phyloP scores from a whole-genome alignment of 2,888 invertebrate species.

The Machimus atricapillus region DNA sequence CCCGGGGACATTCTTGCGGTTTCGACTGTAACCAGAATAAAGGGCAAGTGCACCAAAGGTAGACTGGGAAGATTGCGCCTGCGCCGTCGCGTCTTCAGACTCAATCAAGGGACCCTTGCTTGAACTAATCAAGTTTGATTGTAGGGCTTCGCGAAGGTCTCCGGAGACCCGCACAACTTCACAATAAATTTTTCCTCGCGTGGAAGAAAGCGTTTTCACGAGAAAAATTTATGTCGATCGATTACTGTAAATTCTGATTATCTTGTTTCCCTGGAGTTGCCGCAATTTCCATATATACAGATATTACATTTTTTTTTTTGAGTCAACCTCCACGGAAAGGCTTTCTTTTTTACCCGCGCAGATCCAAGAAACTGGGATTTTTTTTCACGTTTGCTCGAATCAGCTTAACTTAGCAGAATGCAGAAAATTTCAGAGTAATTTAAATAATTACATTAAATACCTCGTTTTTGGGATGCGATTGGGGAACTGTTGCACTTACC shows the following conservation, averaged over 20 bases:
- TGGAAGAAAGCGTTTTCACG: conserved; percentile 34
- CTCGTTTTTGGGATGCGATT: neutral
- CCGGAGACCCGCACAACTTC: neutral
- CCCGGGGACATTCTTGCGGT: conserved; percentile 22
- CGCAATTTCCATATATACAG: conserved; percentile 7
- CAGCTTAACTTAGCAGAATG: neutral
- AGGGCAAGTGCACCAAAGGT: neutral
- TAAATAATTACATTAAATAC: conserved; percentile 12
- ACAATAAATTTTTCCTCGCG: neutral
- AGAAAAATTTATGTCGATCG: conserved; percentile 39
- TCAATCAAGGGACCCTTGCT: neutral
- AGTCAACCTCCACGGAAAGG: neutral
- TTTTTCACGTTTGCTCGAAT: neutral
- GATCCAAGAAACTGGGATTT: neutral
- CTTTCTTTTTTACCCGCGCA: neutral
- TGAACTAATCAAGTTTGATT: conserved; percentile 33
- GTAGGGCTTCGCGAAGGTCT: conserved; percentile 23
- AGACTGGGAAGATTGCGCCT: neutral
- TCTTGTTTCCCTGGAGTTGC: conserved; percentile 29
- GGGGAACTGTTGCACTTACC: neutral
- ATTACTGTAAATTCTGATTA: conserved; percentile 39
- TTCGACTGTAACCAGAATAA: conserved; percentile 6
- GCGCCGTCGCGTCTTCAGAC: neutral
- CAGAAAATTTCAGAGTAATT: neutral
- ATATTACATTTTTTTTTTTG: neutral